A percentile compares a stretch with the other conserved stretches of the same genome.
phyloP scores from a whole-genome alignment of 1,140 invertebrate species.

The Helicoverpa zea region DNA sequence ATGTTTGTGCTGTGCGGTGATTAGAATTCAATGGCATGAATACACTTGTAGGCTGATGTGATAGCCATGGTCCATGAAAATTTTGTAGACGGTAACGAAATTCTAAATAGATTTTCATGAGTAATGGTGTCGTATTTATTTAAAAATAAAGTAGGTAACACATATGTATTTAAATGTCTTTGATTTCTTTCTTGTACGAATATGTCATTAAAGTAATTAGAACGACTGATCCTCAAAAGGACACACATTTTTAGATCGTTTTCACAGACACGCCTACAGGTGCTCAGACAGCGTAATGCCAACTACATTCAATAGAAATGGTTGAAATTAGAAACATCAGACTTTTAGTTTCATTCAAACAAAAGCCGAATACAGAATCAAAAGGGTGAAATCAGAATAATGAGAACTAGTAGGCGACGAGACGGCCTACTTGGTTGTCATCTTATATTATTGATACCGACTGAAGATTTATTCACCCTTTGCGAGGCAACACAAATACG shows the following conservation, averaged over 20 bases:
- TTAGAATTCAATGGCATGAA: constrained; percentile 26
- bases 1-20: constrained; percentile 27
- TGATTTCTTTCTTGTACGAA: no score
- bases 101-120: no score
- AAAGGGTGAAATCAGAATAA: constrained; percentile 13
- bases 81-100: neutral
- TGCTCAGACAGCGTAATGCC: constrained; percentile 1
- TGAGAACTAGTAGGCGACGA: constrained; percentile 19
- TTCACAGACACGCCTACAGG: neutral
- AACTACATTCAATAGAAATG: neutral
- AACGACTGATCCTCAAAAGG: neutral
- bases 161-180: no score
- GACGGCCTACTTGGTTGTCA: constrained; percentile 17
- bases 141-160: no score
- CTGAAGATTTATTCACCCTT: constrained; percentile 38
- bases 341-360: no score
- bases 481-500: constrained; percentile 15
- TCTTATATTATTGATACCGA: constrained; percentile 15
- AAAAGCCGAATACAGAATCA: neutral
- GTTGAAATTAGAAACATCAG: neutral
- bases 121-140: no score
- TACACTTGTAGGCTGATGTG: neutral
- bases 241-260: neutral
- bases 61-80: neutral
- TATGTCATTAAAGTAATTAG: no score